Base-by-base conservation (phyloP, 64 coral and sea anemone genomes). In the Dendronephthya gigantea region DNA sequence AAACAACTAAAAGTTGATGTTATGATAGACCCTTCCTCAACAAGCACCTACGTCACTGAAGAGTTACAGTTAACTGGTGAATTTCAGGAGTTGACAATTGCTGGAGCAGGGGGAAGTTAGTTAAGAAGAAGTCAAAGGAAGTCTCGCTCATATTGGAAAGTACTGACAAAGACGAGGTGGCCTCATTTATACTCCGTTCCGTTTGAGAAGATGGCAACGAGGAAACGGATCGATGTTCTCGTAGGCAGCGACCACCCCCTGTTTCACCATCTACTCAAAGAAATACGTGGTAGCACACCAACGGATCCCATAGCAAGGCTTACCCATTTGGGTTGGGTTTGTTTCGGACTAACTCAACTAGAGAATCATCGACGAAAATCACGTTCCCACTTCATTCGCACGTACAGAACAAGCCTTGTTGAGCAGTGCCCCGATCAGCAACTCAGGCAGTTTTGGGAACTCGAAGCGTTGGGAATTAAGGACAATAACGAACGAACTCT, bases 11-110 rank as follows among this genome's bases (percentile, higher is more conserved):
- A 39, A 39, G 90, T 92, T 1, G 88, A 89, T 30, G 83, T 89
- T 36, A 92, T 92, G 91, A 35, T 89, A 89, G 91, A 89, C 32
- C 83, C 83, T 11, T 92, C 87, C 33, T 89, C 87, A 29, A 86
- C 87, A 1, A 45, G 91, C 32, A 89, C 83, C 25, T 92, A 89
- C 52, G 66, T 89, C 41, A 11, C 28, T 74, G 48, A 89, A 86
- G 83, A 84, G 29, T 51, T 86, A 1, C 75, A 40, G 35, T 74
- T 90, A 59, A 59, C 56, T 9, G 88, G 88, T 8, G 39, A 87
- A 32, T 12, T 30, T 1, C 68, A 87, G 32, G 83, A 38, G 66
- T 84, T 90, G 9, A 89, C 88, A 6, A 90, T 93, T 35, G 82
- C 82, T 8, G 66, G 91, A 39, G 70, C 91, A 22, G 88, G 85